Percentiles rank a stretch among this genome's conserved stretches.
phyloP scores from a whole-genome alignment of 2,113 vertebrate genomes.

The Dicrurus megarhynchus region DNA sequence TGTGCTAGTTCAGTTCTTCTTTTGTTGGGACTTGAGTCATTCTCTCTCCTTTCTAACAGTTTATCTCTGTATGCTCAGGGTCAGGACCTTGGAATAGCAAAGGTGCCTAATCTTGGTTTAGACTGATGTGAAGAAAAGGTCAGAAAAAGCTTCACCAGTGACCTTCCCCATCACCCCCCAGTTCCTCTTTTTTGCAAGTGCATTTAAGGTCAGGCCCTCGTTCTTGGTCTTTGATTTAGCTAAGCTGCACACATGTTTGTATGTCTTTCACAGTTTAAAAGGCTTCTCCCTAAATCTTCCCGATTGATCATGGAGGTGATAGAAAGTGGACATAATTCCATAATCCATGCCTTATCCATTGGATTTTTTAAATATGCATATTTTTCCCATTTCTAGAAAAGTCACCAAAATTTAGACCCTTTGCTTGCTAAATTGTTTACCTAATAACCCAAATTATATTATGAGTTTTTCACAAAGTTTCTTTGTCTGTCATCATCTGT shows the following conservation, averaged over 20 bases:
- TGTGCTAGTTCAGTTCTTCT: background rate
- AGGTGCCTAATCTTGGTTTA: background rate
- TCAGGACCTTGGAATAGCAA: background rate
- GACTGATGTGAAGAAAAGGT: background rate
- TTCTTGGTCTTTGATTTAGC: background rate
- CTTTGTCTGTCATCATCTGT: background rate
- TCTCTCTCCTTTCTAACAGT: background rate
- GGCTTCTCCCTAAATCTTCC: background rate
- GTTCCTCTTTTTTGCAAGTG: background rate
- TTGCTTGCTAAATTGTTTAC: background rate
- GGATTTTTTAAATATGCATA: fast-evolving
- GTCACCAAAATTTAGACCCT: background rate
- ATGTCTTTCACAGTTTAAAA: background rate
- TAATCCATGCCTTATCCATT: background rate
- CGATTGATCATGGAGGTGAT: background rate
- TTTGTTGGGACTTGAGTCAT: background rate
- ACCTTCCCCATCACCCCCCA: fast-evolving
- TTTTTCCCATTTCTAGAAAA: background rate
- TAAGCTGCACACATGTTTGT: background rate
- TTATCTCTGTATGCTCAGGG: background rate
- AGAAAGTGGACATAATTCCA: background rate
- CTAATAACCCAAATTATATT: background rate
- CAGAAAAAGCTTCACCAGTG: background rate
- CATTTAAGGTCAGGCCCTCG: background rate
- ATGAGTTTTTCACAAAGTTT: background rate